Base-by-base conservation (phyloP, 2,113 vertebrate species). In the Meleagris gallopavo region DNA sequence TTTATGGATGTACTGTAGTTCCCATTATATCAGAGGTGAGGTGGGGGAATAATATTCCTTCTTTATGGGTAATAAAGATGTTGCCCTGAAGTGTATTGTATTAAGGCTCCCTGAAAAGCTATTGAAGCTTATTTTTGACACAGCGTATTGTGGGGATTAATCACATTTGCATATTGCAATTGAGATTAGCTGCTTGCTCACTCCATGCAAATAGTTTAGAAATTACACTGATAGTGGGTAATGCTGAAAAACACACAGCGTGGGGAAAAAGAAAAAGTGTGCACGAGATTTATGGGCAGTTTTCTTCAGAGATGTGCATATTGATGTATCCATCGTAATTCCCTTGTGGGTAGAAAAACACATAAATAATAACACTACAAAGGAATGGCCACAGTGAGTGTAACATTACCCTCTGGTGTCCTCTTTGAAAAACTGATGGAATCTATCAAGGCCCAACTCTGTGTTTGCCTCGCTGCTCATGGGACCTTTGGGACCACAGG, bases 191-290 rank as follows among this genome's bases (percentile, higher is more conserved):
- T 70, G 45, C 41, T 58, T 70, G 58, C 58, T 74, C 2, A 1
- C 13, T 45, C 52, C 22, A 4, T 27, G n/a, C 18, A 45, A 57
- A 5, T 36, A 58, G 14, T 8, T 9, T 45, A 13, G 67, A 82
- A 61, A 13, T 43, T 48, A 19, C 30, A 8, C 0, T 66, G 58
- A 8, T 84, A 57, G 21, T 48, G 57, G 21, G 11, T 71, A 57
- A 66, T 10, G 4, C 16, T 11, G 29, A 38, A 8, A 70, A 64
- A 15, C 22, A 10, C 34, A 0, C 0, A 55, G 30, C 5, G 41
- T 60, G 78, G n/a, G 34, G 32, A 58, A 24, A 7, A 13, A 14
- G 58, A 21, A 41, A 10, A 54, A 38, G 9, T 4, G 2, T 50
- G 45, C 9, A 27, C 34, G 24, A 24, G 25, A 21, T n/a, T 54